phyloP scores from a whole-genome alignment of 2,888 invertebrate genomes.

The Trichogramma evanescens region DNA sequence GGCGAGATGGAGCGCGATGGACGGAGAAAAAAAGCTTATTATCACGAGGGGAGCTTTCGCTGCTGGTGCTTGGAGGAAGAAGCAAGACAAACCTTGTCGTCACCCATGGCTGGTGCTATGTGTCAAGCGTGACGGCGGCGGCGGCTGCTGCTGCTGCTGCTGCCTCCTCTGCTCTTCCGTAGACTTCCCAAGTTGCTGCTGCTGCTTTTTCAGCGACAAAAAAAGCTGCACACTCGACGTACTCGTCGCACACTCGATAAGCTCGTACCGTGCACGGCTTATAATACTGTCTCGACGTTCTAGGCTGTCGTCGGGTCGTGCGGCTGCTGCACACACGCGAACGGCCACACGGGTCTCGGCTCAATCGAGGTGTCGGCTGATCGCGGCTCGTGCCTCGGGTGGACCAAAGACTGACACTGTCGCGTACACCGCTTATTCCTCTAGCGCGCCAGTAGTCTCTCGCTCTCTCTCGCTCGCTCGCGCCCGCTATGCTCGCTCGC shows the following conservation, averaged over 20 bases:
- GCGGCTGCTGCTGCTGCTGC: too few relatives aligned
- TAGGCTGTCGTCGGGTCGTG: conserved; percentile 6
- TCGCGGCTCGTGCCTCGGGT: conserved; percentile 58
- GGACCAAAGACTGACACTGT: conserved; percentile 54
- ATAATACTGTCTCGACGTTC: too few relatives aligned
- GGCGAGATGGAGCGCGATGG: background rate
- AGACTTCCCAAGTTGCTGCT: too few relatives aligned
- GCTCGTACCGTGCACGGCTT: too few relatives aligned
- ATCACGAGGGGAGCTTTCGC: background rate
- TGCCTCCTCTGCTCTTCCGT: too few relatives aligned
- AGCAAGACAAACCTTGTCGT: conserved; percentile 41
- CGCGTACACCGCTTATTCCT: background rate
- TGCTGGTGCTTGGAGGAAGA: conserved; percentile 22
- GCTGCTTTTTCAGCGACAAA: too few relatives aligned
- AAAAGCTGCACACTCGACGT: too few relatives aligned
- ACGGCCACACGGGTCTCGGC: conserved; percentile 14
- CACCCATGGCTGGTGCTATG: conserved; percentile 51
- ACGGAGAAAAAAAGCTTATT: background rate
- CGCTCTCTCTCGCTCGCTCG: too few relatives aligned
- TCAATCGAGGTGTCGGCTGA: conserved; percentile 52
- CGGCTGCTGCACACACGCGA: background rate
- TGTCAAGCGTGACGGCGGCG: conserved; percentile 31
- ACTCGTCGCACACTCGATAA: too few relatives aligned
- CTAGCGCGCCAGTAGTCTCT: conserved; percentile 30
- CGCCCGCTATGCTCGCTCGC: too few relatives aligned